Conservation (phyloP, 2,113 vertebrate genomes). For the Cottus gobio region DNA sequence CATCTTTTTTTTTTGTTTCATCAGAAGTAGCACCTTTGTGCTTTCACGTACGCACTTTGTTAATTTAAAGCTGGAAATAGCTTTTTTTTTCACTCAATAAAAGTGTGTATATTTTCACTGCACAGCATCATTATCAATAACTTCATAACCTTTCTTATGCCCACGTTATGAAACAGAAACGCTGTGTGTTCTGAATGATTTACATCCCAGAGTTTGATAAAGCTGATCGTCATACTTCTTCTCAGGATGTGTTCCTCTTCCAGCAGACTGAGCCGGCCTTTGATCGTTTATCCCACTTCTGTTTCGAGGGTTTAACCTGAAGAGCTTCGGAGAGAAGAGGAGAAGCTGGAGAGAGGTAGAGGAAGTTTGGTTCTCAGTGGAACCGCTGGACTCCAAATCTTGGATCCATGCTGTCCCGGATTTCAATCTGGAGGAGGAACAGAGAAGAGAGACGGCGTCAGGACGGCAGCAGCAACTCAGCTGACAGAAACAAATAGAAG, state of each 20-base stretch:
- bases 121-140: slow-evolving; percentile 43
- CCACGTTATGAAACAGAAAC: slow-evolving; percentile 19
- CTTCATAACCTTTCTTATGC: slow-evolving; percentile 47
- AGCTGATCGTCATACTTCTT: slow-evolving; percentile 59
- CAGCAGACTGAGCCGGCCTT: slow-evolving; percentile 35
- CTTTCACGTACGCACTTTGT: slow-evolving; percentile 60
- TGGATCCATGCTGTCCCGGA: slow-evolving; percentile 71
- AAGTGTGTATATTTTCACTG: slow-evolving; percentile 62
- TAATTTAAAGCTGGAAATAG: slow-evolving; percentile 66
- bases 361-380: slow-evolving; percentile 63
- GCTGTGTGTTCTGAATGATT: slow-evolving; percentile 42
- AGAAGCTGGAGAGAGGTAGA: slow-evolving; percentile 1
- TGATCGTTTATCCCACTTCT: slow-evolving; percentile 50
- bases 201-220: slow-evolving; percentile 75
- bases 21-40: slow-evolving; percentile 43
- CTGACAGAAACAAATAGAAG: not conserved
- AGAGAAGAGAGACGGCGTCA: slow-evolving; percentile 16
- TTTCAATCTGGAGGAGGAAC: slow-evolving; percentile 75
- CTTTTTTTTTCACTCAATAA: slow-evolving; percentile 51
- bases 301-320: slow-evolving; percentile 63
- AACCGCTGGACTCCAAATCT: slow-evolving; percentile 73
- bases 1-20: not conserved
- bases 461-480: not conserved
- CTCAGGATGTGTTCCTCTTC: slow-evolving; percentile 40
- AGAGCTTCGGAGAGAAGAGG: slow-evolving; percentile 24